Conservation (phyloP, 2,888 invertebrate genomes). For the Melanchra persicariae region DNA sequence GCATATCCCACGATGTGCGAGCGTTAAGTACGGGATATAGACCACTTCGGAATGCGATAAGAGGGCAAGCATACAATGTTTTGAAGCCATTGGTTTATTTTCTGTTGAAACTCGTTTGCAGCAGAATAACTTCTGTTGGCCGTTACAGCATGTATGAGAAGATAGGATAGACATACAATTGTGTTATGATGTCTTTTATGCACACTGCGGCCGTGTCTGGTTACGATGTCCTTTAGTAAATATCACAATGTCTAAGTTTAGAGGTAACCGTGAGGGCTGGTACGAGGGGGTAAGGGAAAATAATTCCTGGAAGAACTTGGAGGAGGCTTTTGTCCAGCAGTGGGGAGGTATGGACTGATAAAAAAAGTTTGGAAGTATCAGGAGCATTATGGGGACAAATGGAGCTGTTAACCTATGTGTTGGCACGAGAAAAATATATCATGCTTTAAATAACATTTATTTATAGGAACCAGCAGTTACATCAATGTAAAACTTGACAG, state of each 20-base stretch:
- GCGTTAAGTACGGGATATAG: constrained; percentile 26
- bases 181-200: constrained; percentile 23
- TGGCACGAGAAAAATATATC: not conserved
- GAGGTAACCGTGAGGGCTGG: not conserved
- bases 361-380: not conserved
- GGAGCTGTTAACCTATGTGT: not conserved
- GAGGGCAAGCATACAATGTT: constrained; percentile 14
- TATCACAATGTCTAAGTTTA: not conserved
- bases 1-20: constrained; percentile 8
- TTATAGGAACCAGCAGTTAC: not conserved
- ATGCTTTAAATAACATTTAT: not conserved
- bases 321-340: too few species aligned
- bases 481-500: not conserved
- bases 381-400: not conserved
- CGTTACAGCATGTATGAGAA: constrained; percentile 5
- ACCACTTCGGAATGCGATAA: constrained; percentile 27
- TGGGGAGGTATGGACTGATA: too few species aligned
- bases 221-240: not conserved
- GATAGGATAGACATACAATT: constrained; percentile 5
- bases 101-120: constrained; percentile 19
- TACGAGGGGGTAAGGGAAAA: too few species aligned
- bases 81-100: constrained; percentile 12
- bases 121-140: constrained; percentile 31
- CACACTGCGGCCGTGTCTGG: not conserved
- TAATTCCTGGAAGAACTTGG: too few species aligned